Conservation (phyloP, 1,140 invertebrate species). For the Planococcus citri region DNA sequence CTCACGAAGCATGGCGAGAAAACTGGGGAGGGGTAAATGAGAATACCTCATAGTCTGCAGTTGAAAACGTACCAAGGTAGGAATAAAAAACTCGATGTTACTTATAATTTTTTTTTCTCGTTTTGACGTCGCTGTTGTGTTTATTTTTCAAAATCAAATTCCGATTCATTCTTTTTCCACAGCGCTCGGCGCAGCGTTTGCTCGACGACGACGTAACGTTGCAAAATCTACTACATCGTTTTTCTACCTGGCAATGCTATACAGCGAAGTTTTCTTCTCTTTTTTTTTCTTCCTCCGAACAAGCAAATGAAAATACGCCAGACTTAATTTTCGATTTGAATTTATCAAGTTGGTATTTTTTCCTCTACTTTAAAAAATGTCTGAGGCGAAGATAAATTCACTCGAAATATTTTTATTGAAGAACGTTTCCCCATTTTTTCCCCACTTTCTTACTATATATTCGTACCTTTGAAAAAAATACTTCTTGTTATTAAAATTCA, state of each 20-base stretch:
- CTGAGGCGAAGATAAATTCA: neutral
- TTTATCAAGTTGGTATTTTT: neutral
- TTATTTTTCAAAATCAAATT: neutral
- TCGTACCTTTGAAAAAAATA: neutral
- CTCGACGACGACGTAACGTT: neutral
- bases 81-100: neutral
- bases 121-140: neutral
- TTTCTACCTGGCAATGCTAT: no score
- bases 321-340: slow-evolving; percentile 3
- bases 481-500: slow-evolving; percentile 8
- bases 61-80: no score
- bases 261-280: no score
- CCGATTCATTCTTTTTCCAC: neutral
- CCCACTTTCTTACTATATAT: neutral
- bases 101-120: neutral
- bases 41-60: no score
- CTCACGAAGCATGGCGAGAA: no score
- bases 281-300: no score
- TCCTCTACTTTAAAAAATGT: neutral
- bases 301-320: neutral
- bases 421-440: neutral
- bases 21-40: no score
- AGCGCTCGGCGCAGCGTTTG: neutral
- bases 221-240: no score
- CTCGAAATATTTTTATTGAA: neutral